Base-by-base conservation (phyloP, 2,797 vertebrate species). In the Petrocephalus sullivani region DNA sequence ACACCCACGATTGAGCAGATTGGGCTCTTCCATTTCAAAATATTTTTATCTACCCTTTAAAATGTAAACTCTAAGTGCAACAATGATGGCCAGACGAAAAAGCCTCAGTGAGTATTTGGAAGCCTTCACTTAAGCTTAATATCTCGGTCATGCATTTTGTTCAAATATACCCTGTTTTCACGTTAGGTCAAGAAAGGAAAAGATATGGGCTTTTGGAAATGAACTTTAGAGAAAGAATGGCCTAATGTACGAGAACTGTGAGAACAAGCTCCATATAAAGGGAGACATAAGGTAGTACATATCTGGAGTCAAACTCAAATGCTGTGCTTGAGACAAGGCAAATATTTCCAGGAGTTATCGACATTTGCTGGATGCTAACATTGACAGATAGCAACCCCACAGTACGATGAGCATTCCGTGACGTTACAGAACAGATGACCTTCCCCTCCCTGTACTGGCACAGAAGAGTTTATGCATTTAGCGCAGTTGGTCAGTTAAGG, bases 21-120 rank as follows among this genome's bases (percentile, higher is more conserved):
- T 95, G 94, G 94, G 96, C 92, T 94, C 97, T 97, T 96, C 95
- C 96, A 92, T 94, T 94, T 95, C 94, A 96, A 96, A 96, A 96
- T 96, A 96, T 95, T 93, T 90, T 92, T 91, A 92, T 94, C 94
- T 94, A 97, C 96, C 96, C 97, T 97, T 97, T 97, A 97, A 96
- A 97, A 98, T 99, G 98, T 99, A 99, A 99, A 99, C 98, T 98
- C 97, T 97, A 99, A 99, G 98, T 99, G 98, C 98, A 99, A 98
- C 96, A 96, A 97, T 96, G 96, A 97, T 97, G 97, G 94, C 97
- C 97, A 94, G 94, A 93, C 92, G 92, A 96, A 94, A 93, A 94
- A 94, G 95, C 91, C 87, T 94, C 90, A 93, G 95, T 95, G 93
- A 96, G 94, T 93, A 90, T 92, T 88, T 88, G 91, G 91, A 93